These are phyloP conservation scores for Danio aesculapii DNA, from an alignment of 2,797 vertebrate species.

Conservation along the genomic window DNA sequence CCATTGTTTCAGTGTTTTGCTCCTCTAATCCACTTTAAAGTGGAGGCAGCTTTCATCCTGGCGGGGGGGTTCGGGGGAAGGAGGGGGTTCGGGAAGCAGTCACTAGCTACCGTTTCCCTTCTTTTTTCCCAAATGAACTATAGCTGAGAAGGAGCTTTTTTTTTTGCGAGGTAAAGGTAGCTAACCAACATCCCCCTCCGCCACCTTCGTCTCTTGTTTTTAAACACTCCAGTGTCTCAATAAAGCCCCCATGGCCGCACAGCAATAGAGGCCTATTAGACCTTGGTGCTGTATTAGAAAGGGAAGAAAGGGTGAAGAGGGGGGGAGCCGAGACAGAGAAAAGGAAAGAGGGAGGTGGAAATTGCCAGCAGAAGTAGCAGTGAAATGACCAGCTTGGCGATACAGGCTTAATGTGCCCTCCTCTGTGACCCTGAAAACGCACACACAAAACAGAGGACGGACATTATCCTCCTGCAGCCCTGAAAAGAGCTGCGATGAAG, in stretches of 20 bases:
- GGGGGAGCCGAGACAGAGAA: slow-evolving; percentile 26
- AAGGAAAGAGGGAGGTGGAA: slow-evolving; percentile 75
- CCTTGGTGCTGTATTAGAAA: slow-evolving; percentile 66
- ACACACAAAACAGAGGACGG: slow-evolving; percentile 87
- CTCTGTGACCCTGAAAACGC: slow-evolving; percentile 88
- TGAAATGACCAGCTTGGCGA: slow-evolving; percentile 79
- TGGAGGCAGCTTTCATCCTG: slow-evolving; percentile 82
- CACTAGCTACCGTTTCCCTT: slow-evolving; percentile 54
- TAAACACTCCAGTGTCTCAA: slow-evolving; percentile 72
- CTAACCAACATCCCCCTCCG: slow-evolving; percentile 45
- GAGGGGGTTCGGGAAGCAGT: slow-evolving; percentile 27
- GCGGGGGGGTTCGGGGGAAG: slow-evolving; percentile 58
- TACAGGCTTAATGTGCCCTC: slow-evolving; percentile 79
- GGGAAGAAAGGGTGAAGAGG: slow-evolving; percentile 70
- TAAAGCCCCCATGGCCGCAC: slow-evolving; percentile 69
- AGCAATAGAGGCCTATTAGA: slow-evolving; percentile 58
- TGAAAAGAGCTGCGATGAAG: slow-evolving; percentile 93
- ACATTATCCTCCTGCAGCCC: slow-evolving; percentile 81
- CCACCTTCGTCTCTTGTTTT: slow-evolving; percentile 53
- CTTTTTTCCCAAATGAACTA: slow-evolving; percentile 24
- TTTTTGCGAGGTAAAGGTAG: slow-evolving; percentile 57
- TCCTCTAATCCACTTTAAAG: slow-evolving; percentile 87
- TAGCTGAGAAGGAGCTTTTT: neutral
- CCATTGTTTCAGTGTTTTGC: slow-evolving; percentile 85
- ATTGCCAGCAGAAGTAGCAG: slow-evolving; percentile 81